Conservation (phyloP, 2,797 vertebrate genomes). For the Tamandua tetradactyla region DNA sequence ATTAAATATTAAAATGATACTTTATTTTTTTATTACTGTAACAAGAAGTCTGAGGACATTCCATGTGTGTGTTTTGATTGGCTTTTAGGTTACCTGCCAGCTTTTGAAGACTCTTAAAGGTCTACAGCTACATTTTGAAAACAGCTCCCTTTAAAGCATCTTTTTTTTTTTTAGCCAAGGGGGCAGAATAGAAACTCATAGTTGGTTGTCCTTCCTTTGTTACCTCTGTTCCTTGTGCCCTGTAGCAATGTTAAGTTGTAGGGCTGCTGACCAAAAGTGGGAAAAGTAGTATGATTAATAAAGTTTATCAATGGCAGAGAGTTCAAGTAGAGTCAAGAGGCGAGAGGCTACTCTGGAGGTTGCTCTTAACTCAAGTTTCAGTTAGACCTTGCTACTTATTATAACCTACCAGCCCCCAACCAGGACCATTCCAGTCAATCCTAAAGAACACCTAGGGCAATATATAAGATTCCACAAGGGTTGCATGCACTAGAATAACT, state of each 20-base stretch:
- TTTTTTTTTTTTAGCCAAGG: neutral
- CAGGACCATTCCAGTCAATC: no score
- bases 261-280: no score
- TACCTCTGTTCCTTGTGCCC: neutral
- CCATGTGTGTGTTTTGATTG: neutral
- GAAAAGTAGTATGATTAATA: no score
- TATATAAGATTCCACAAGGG: no score
- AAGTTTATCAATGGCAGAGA: no score
- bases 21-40: neutral
- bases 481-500: no score
- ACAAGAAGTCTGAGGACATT: neutral
- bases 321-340: no score
- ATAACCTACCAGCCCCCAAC: no score
- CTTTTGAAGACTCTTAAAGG: neutral
- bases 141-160: neutral
- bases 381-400: no score
- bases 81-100: constrained; percentile 12
- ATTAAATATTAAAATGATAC: neutral
- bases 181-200: neutral
- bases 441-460: no score
- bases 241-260: neutral
- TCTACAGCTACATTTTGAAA: neutral
- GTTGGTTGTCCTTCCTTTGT: neutral
- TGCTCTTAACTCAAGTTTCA: no score
- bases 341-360: no score